These are phyloP conservation scores for Acanthochromis polyacanthus DNA, from an alignment of 2,113 vertebrate species.

Conservation along the genomic window DNA sequence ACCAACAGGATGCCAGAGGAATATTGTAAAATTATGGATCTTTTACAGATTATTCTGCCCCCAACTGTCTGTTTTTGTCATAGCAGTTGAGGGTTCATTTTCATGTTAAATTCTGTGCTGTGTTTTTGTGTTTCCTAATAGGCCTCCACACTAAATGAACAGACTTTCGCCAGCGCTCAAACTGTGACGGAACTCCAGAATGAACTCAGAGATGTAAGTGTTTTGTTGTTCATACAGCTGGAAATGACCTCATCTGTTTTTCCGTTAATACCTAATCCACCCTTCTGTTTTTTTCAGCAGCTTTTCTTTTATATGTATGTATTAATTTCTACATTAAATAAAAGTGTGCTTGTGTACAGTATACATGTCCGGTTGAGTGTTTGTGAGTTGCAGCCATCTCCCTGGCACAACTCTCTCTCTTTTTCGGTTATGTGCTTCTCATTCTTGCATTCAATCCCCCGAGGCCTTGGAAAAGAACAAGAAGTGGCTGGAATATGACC, in stretches of 20 bases:
- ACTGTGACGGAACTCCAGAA: constrained; percentile 72
- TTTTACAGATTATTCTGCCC: neutral
- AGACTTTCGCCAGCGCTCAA: constrained; percentile 65
- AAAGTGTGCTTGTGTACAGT: constrained; percentile 1
- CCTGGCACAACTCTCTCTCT: constrained; percentile 24
- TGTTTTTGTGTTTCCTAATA: constrained; percentile 35
- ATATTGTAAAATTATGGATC: neutral
- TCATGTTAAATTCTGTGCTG: neutral
- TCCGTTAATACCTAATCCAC: too few species aligned
- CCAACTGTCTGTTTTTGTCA: neutral
- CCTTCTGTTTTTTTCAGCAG: too few species aligned
- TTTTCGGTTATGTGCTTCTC: constrained; percentile 46
- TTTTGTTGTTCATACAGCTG: constrained; percentile 1
- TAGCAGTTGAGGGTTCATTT: constrained; percentile 4
- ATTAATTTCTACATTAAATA: neutral
- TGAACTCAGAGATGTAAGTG: constrained; percentile 88
- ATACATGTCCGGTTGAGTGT: constrained; percentile 17
- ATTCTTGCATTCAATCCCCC: constrained; percentile 49
- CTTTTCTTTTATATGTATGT: too few species aligned
- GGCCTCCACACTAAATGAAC: constrained; percentile 41
- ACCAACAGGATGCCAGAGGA: neutral
- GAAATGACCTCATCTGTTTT: neutral
- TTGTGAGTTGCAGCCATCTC: constrained; percentile 29
- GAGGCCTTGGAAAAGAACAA: constrained; percentile 93
- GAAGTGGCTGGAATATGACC: constrained; percentile 92